Evolutionary conservation across 2,113 vertebrate genomes (phyloP).

Genomic region (Oreocharis arfaki): DNA sequence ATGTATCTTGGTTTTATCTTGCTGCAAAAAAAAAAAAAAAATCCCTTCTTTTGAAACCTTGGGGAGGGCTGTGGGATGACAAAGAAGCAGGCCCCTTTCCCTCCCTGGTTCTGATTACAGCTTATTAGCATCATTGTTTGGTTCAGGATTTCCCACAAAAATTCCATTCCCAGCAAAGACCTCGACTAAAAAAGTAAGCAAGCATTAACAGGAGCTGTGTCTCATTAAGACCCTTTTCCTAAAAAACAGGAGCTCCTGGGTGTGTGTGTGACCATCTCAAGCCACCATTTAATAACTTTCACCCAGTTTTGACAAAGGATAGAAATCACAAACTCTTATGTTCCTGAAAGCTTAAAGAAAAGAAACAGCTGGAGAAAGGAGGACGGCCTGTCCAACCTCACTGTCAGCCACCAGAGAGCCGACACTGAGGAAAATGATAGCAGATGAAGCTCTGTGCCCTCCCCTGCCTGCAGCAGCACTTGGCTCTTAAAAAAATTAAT

Average conservation of each 20-base stretch:
- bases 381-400: not conserved
- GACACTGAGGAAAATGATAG: rapidly evolving
- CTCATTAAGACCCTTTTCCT: not conserved
- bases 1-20: not conserved
- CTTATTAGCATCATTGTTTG: conserved; percentile 13
- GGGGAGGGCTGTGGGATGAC: not conserved
- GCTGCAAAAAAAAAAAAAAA: not conserved
- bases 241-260: not conserved
- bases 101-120: conserved; percentile 24
- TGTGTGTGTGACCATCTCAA: not conserved
- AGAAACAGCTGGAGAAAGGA: not conserved
- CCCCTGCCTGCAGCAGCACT: not conserved
- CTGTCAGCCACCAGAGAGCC: not conserved
- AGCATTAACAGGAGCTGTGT: not conserved
- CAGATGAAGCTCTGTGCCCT: not conserved
- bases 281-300: not conserved
- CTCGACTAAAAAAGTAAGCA: not conserved
- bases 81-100: not conserved
- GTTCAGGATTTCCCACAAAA: conserved; percentile 28
- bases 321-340: rapidly evolving
- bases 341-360: not conserved
- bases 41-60: not conserved
- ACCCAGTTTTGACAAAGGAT: not conserved
- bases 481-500: not conserved
- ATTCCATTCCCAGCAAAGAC: conserved; percentile 15